Conservation (phyloP, 2,113 vertebrate species). For the Hippocampus abdominalis region DNA sequence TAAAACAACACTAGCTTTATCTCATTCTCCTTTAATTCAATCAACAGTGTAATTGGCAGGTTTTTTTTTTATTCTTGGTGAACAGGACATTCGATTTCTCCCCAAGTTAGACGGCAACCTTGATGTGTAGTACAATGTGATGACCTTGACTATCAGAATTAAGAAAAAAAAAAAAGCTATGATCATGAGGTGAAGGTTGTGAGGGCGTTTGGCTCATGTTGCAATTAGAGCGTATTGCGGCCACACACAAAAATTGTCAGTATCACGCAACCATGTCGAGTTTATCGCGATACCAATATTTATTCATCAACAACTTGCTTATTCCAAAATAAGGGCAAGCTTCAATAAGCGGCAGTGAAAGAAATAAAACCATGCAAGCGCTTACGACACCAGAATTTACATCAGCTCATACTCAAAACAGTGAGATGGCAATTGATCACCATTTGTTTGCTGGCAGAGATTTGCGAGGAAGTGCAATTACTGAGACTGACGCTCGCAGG, state of each 20-base stretch:
- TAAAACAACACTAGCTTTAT: conserved; percentile 72
- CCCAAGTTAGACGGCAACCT: conserved; percentile 39
- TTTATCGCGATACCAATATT: background rate
- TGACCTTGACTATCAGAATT: background rate
- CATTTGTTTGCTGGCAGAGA: no score
- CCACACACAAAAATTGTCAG: background rate
- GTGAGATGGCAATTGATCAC: no score
- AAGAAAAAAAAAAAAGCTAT: background rate
- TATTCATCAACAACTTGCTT: background rate
- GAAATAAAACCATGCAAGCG: background rate
- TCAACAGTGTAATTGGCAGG: conserved; percentile 62
- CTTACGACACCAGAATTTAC: no score
- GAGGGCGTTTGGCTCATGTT: background rate
- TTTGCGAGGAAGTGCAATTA: no score
- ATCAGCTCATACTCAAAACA: no score
- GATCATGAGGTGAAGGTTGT: conserved; percentile 8
- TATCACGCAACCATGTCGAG: background rate
- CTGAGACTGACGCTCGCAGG: background rate
- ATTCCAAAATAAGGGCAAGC: background rate
- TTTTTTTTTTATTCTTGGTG: conserved; percentile 47
- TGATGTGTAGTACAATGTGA: conserved; percentile 2
- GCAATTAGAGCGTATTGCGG: background rate
- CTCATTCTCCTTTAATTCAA: conserved; percentile 72
- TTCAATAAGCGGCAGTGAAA: background rate
- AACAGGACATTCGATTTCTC: conserved; percentile 64